These are phyloP conservation scores for Lasioglossum figueresi DNA, from an alignment of 2,888 invertebrate species.

Conservation along the genomic window DNA sequence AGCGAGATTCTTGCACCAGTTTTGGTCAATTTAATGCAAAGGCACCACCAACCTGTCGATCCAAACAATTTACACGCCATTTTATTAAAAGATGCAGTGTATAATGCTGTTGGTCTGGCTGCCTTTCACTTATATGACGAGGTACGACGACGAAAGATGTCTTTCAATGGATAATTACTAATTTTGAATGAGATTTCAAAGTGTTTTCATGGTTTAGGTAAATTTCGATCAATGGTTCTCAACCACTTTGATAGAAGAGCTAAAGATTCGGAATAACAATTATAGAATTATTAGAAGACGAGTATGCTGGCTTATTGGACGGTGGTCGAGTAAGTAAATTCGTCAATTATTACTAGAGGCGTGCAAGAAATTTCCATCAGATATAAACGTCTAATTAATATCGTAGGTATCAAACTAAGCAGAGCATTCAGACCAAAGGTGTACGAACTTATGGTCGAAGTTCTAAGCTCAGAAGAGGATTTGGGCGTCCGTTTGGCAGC, in stretches of 20 bases:
- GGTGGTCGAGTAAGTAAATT: conserved; percentile 87
- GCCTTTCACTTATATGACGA: conserved; percentile 96
- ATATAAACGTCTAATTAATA: conserved; percentile 12
- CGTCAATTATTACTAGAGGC: neutral
- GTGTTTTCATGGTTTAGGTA: conserved; percentile 85
- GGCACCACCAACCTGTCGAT: conserved; percentile 88
- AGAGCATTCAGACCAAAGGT: conserved; percentile 91
- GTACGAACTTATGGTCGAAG: conserved; percentile 91
- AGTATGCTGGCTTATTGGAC: conserved; percentile 92
- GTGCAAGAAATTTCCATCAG: neutral
- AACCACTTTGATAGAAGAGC: conserved; percentile 91
- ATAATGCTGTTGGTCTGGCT: conserved; percentile 95
- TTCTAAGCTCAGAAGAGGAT: conserved; percentile 91
- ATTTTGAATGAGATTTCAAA: neutral
- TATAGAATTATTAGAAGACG: conserved; percentile 93
- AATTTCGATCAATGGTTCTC: conserved; percentile 97
- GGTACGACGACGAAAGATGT: conserved; percentile 77
- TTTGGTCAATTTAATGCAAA: conserved; percentile 89
- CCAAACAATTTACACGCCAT: conserved; percentile 91
- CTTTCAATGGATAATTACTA: neutral
- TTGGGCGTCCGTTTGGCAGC: conserved; percentile 95
- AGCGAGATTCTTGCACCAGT: conserved; percentile 90
- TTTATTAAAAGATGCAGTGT: conserved; percentile 95
- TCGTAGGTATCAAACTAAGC: conserved; percentile 90
- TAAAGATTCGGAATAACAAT: conserved; percentile 92